Percentiles rank a stretch among this genome's conserved stretches.
Evolutionary conservation across 1,140 invertebrate genomes (phyloP).

Genomic region (Diorhabda sublineata): DNA sequence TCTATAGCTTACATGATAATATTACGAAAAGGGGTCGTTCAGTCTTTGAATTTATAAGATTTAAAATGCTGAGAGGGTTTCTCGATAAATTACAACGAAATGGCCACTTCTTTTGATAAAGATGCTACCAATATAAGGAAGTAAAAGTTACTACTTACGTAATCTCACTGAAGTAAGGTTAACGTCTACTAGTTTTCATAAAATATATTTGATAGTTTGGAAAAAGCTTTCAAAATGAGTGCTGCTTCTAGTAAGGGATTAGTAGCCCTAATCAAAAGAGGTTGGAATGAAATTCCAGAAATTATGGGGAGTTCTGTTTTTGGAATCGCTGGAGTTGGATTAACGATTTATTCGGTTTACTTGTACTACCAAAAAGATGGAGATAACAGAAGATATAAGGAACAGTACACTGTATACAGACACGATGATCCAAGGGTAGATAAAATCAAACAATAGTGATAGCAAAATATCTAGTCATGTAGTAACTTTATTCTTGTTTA

Average conservation of each 20-base stretch:
- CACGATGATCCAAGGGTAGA: slow-evolving; percentile 56
- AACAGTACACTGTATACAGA: slow-evolving; percentile 57
- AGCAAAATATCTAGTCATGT: slow-evolving; percentile 8
- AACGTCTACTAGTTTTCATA: no score
- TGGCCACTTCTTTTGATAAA: no score
- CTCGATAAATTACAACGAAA: no score
- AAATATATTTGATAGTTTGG: no score
- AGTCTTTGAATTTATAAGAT: no score
- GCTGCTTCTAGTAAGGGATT: slow-evolving; percentile 21
- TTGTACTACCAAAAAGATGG: slow-evolving; percentile 58
- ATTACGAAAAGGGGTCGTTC: no score
- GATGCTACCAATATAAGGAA: no score
- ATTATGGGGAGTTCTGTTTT: slow-evolving; percentile 53
- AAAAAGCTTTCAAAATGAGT: slow-evolving; percentile 1
- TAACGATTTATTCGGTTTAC: slow-evolving; percentile 44
- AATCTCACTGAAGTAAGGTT: no score
- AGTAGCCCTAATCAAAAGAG: slow-evolving; percentile 50
- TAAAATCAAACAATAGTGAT: slow-evolving; percentile 26
- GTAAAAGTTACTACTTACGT: no score
- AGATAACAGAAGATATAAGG: slow-evolving; percentile 59
- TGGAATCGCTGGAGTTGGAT: slow-evolving; percentile 51
- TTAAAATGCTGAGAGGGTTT: no score
- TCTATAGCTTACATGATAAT: no score
- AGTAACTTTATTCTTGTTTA: slow-evolving; percentile 9
- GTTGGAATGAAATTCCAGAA: slow-evolving; percentile 66